Evolutionary conservation across 2,888 invertebrate genomes (phyloP), one percentile per base, ranked within the genome.

Genomic region (Sinohyriopsis cumingii): DNA sequence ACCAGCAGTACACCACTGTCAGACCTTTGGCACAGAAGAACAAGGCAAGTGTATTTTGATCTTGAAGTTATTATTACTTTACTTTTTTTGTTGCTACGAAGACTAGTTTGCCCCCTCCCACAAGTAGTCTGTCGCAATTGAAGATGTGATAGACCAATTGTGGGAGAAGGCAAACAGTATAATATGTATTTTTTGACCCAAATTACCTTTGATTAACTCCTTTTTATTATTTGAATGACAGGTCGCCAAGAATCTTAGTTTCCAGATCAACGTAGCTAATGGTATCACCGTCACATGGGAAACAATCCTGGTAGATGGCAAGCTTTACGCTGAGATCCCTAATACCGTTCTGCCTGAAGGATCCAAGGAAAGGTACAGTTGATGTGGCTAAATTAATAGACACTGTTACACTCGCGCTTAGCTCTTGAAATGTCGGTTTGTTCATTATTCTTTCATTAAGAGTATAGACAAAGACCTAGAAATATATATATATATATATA

Each of bases 261-360:
- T 88, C 77, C 94, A 93, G 87, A 93, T 95, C 87, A 94, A 93
- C 87, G 92, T 96, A 80, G 95, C 95, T 33, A 94, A 95, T 86
- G 93, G 93, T 87, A 93, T 94, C 71, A 93, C 93, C 83, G 94
- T 94, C 66, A 93, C 93, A 87, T 97, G 96, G 96, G 95, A 96
- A 90, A 94, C 96, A 81, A 94, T 95, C 90, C 93, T 95, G 83
- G 78, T 82, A 59, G 93, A 94, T 76, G 94, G 94, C 76, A 93
- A 93, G 81, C 93, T 98, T 83, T 98, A 96, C 91, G 94, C 98
- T 85, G 95, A 96, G 81, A 93, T 98, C 86, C 97, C 97, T 63
- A 93, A 94, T 75, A 94, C 94, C 75, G 93, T 97, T 79, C 93
- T 95, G 79, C 95, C 96, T 6, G 96, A 95, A 86, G 95, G 97